Conservation (phyloP, 1,140 invertebrate species). For the Wasmannia auropunctata region DNA sequence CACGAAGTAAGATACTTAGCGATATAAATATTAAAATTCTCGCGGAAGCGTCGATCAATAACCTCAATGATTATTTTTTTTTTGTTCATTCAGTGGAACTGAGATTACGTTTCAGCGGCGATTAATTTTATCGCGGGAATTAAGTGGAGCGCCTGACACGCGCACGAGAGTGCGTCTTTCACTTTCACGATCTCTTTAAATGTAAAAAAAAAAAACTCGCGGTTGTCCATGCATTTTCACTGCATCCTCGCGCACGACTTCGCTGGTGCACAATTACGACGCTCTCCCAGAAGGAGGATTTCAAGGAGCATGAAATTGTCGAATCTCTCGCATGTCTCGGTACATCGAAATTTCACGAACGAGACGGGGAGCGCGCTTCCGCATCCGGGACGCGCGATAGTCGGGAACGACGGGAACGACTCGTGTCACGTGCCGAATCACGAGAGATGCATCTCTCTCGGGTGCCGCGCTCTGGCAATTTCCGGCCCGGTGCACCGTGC, state of each 20-base stretch:
- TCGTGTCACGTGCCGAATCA: neutral
- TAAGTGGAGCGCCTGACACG: neutral
- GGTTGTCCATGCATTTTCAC: neutral
- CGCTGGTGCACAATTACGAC: neutral
- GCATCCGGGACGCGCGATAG: neutral
- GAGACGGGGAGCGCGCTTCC: neutral
- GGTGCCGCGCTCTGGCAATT: slow-evolving; percentile 37
- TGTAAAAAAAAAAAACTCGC: neutral
- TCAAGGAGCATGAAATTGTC: neutral
- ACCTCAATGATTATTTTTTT: too few species aligned
- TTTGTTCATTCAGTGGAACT: neutral
- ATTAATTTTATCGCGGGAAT: neutral
- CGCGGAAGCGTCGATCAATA: too few species aligned
- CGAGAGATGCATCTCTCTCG: neutral
- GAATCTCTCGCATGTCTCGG: neutral
- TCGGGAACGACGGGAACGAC: neutral
- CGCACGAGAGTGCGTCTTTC: neutral
- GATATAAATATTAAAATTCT: too few species aligned
- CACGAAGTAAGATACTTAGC: too few species aligned
- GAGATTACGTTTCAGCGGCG: neutral
- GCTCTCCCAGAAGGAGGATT: neutral
- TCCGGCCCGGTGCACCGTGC: slow-evolving; percentile 32
- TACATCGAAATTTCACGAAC: neutral
- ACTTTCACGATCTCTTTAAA: neutral
- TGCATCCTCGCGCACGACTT: neutral